These are phyloP conservation scores for Eurypyga helias DNA, from an alignment of 2,113 vertebrate species.

Conservation along the genomic window DNA sequence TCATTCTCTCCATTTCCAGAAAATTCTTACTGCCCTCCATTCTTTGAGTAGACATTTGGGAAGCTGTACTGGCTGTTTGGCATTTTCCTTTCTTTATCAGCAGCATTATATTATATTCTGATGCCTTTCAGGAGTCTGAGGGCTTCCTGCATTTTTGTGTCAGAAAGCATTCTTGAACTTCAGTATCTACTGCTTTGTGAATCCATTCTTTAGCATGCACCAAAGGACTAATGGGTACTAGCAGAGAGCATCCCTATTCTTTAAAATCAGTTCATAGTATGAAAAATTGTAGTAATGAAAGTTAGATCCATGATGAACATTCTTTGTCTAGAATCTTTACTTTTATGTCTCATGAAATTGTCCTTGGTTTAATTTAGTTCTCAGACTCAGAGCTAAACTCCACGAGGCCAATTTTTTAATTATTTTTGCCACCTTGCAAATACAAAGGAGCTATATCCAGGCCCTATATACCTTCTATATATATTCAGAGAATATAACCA, in stretches of 20 bases:
- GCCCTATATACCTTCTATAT: not conserved
- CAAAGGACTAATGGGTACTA: not conserved
- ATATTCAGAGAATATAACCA: not conserved
- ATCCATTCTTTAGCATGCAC: not conserved
- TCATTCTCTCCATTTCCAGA: not conserved
- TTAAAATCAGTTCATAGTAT: not conserved
- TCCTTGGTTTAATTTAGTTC: not conserved
- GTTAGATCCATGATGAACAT: not conserved
- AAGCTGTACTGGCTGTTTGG: not conserved
- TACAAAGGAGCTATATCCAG: not conserved
- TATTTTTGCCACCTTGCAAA: not conserved
- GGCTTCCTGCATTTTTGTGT: not conserved
- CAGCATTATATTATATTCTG: not conserved
- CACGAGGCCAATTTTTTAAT: not conserved
- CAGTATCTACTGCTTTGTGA: not conserved
- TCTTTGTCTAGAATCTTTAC: not conserved
- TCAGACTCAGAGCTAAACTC: not conserved
- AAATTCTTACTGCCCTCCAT: not conserved
- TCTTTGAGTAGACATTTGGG: not conserved
- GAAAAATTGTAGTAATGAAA: not conserved
- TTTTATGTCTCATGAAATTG: not conserved
- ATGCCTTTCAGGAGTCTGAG: not conserved
- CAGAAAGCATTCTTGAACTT: slow-evolving; percentile 14
- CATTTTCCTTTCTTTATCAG: slow-evolving; percentile 22
- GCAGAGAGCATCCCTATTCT: not conserved